Evolutionary conservation across 2,888 invertebrate genomes (phyloP).

Genomic region (Opisthograptis luteolata): DNA sequence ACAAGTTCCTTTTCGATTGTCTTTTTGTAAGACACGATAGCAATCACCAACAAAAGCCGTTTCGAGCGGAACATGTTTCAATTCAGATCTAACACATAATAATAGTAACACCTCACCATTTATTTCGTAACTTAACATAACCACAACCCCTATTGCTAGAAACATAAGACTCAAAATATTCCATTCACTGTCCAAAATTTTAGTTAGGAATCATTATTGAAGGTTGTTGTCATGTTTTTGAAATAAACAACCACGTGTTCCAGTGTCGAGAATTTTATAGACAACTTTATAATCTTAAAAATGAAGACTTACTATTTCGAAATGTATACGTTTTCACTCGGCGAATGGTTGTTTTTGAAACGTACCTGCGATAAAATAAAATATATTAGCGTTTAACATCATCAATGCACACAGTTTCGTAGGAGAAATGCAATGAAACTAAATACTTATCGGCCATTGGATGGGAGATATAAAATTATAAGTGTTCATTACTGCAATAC

Average conservation of each 20-base stretch:
- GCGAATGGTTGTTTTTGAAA: constrained; percentile 27
- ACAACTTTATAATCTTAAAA: constrained; percentile 37
- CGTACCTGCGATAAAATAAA: constrained; percentile 57
- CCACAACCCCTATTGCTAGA: constrained; percentile 4
- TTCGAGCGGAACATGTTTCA: constrained; percentile 39
- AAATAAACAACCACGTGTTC: constrained; percentile 29
- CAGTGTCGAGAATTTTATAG: constrained; percentile 28
- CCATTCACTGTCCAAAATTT: neutral
- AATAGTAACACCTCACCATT: constrained; percentile 32
- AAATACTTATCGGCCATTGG: constrained; percentile 9
- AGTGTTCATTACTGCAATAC: constrained; percentile 19
- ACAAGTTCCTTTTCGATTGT: constrained; percentile 41
- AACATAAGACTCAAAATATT: constrained; percentile 24
- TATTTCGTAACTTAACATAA: constrained; percentile 11
- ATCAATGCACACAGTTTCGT: neutral
- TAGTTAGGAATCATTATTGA: constrained; percentile 32
- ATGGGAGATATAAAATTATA: constrained; percentile 16
- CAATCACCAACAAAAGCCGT: constrained; percentile 46
- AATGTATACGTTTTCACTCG: constrained; percentile 30
- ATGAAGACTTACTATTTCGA: constrained; percentile 37
- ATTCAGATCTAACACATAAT: constrained; percentile 39
- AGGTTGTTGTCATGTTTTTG: constrained; percentile 40
- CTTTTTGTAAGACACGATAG: constrained; percentile 49
- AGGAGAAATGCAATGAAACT: constrained; percentile 19
- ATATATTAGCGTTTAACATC: constrained; percentile 25